phyloP scores from a whole-genome alignment of 2,797 vertebrate genomes.

The Synanceia verrucosa region DNA sequence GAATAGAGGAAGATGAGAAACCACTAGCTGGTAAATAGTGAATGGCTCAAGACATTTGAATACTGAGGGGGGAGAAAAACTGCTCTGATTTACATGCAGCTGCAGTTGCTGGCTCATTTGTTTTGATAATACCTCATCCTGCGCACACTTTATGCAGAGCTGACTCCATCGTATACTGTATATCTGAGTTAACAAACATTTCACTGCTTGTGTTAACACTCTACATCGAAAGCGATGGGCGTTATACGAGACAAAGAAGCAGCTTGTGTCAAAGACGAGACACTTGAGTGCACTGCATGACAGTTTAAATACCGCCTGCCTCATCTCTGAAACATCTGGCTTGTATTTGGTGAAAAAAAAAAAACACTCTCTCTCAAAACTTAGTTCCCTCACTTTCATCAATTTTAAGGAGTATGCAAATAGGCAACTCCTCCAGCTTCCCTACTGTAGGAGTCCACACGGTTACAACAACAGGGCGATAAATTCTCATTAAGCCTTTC shows the following conservation, averaged over 20 bases:
- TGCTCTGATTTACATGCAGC: slow-evolving; percentile 69
- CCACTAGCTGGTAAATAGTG: slow-evolving; percentile 51
- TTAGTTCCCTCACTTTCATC: slow-evolving; percentile 68
- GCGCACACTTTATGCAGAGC: slow-evolving; percentile 55
- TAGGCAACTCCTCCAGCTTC: slow-evolving; percentile 52
- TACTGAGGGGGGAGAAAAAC: slow-evolving; percentile 30
- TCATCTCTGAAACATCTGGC: slow-evolving; percentile 68
- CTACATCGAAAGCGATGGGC: slow-evolving; percentile 43
- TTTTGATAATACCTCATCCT: slow-evolving; percentile 74
- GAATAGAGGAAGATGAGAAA: slow-evolving; percentile 62
- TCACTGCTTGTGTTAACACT: slow-evolving; percentile 57
- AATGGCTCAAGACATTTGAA: slow-evolving; percentile 67
- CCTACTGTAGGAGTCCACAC: slow-evolving; percentile 45
- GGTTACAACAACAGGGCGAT: slow-evolving; percentile 65
- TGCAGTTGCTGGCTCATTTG: slow-evolving; percentile 74
- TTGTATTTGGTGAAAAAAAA: slow-evolving; percentile 47
- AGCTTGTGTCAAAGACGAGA: slow-evolving; percentile 58
- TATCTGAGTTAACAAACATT: slow-evolving; percentile 70
- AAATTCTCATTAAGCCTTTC: slow-evolving; percentile 78
- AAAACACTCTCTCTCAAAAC: slow-evolving; percentile 34
- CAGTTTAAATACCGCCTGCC: slow-evolving; percentile 61
- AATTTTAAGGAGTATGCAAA: slow-evolving; percentile 74
- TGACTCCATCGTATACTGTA: slow-evolving; percentile 54
- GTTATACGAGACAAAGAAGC: slow-evolving; percentile 54
- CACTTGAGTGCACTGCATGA: slow-evolving; percentile 40